Evolutionary conservation across 2,113 vertebrate species (phyloP).

Genomic region (Junco hyemalis): DNA sequence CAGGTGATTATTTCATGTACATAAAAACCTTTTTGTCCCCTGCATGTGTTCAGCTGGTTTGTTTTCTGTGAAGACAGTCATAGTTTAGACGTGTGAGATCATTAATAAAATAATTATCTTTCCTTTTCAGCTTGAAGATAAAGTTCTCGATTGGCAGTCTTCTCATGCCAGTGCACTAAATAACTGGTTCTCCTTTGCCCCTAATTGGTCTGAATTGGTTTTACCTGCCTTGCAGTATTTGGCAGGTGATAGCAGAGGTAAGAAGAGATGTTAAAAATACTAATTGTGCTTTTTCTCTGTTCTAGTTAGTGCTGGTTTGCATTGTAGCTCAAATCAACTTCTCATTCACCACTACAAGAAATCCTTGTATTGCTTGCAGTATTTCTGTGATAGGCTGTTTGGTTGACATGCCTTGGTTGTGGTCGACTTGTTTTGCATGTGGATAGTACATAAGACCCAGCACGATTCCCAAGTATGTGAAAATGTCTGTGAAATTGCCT

Average conservation of each 20-base stretch:
- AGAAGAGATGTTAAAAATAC: neutral
- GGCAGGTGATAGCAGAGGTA: slow-evolving; percentile 90
- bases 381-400: neutral
- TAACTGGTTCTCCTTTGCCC: slow-evolving; percentile 88
- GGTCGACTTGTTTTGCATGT: neutral
- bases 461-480: neutral
- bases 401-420: neutral
- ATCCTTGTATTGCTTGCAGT: neutral
- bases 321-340: neutral
- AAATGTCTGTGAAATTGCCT: neutral
- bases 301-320: neutral
- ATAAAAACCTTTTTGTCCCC: neutral
- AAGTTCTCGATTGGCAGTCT: slow-evolving; percentile 90
- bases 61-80: neutral
- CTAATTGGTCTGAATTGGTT: slow-evolving; percentile 94
- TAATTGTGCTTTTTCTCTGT: neutral
- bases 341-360: neutral
- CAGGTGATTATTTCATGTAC: neutral
- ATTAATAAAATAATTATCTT: neutral
- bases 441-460: neutral
- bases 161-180: slow-evolving; percentile 92
- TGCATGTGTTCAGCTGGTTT: neutral
- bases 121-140: slow-evolving; percentile 88
- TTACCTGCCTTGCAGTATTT: slow-evolving; percentile 91
- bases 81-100: neutral